Percentiles rank a stretch among this genome's conserved stretches.
phyloP scores from a whole-genome alignment of 2,113 vertebrate genomes.

The Phylloscopus trochilus region DNA sequence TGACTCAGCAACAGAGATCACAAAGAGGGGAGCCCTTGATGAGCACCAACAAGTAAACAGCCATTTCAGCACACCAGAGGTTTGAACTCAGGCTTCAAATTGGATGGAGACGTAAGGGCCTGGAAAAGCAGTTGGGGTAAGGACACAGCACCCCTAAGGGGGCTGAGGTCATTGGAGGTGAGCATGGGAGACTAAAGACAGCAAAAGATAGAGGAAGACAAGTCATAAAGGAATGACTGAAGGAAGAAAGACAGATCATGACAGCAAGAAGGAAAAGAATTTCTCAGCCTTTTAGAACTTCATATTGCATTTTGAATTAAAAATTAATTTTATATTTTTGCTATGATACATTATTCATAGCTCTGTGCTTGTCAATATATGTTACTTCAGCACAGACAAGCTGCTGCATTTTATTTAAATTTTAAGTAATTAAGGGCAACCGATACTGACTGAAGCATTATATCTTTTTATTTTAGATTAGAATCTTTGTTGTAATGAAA shows the following conservation, averaged over 20 bases:
- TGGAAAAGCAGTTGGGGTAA: background rate
- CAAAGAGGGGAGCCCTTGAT: slow-evolving; percentile 3
- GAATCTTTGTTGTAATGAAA: background rate
- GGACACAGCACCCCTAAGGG: background rate
- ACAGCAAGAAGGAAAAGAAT: background rate
- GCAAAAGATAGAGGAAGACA: background rate
- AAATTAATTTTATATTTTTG: background rate
- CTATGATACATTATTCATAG: background rate
- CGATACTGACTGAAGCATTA: background rate
- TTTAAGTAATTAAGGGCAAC: background rate
- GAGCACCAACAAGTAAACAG: background rate
- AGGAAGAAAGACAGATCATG: background rate
- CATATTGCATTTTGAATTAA: background rate
- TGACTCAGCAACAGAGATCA: slow-evolving; percentile 39
- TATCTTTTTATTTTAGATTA: background rate
- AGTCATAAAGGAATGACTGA: background rate
- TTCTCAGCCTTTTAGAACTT: background rate
- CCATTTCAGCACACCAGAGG: background rate
- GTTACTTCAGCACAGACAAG: background rate
- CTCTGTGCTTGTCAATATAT: background rate
- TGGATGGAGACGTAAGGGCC: background rate
- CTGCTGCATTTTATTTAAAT: background rate
- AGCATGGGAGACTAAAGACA: background rate
- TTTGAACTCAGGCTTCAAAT: background rate
- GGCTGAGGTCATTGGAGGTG: background rate